A percentile compares a stretch with the other conserved stretches of the same genome.
phyloP scores from a whole-genome alignment of 1,140 invertebrate species.

The Tetragnatha versicolor region DNA sequence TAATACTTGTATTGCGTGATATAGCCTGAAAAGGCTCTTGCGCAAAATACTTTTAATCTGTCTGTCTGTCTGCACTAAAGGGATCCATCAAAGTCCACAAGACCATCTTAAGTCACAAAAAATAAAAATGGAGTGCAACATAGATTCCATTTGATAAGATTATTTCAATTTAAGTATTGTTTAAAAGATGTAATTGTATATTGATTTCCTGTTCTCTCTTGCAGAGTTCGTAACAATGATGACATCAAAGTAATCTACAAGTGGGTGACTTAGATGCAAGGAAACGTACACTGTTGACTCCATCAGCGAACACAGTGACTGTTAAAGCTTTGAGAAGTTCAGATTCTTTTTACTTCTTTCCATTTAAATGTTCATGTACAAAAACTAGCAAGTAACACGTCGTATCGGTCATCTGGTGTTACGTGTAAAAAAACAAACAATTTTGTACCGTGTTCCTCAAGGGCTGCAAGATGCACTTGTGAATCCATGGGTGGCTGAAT shows the following conservation, averaged over 20 bases:
- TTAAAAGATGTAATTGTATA: too few relatives aligned
- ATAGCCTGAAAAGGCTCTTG: too few relatives aligned
- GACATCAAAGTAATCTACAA: slow-evolving; percentile 87
- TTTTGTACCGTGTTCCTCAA: slow-evolving; percentile 48
- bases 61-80: too few relatives aligned
- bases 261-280: not conserved
- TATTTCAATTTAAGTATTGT: too few relatives aligned
- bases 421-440: slow-evolving; percentile 37
- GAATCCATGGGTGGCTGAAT: slow-evolving; percentile 1
- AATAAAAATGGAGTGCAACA: too few relatives aligned
- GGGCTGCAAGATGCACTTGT: slow-evolving; percentile 31
- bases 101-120: too few relatives aligned
- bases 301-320: slow-evolving; percentile 30
- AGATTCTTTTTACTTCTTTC: slow-evolving; percentile 49
- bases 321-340: slow-evolving; percentile 48
- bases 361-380: slow-evolving; percentile 45
- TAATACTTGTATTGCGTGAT: too few relatives aligned
- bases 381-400: slow-evolving; percentile 46
- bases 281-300: slow-evolving; percentile 4
- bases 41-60: too few relatives aligned
- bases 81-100: too few relatives aligned
- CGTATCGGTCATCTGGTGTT: slow-evolving; percentile 39
- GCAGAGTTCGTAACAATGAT: slow-evolving; percentile 98
- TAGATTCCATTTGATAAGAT: too few relatives aligned
- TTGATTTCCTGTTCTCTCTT: too few relatives aligned